Conservation (phyloP, 2,888 invertebrate genomes). For the Agrenia bidenticulata region DNA sequence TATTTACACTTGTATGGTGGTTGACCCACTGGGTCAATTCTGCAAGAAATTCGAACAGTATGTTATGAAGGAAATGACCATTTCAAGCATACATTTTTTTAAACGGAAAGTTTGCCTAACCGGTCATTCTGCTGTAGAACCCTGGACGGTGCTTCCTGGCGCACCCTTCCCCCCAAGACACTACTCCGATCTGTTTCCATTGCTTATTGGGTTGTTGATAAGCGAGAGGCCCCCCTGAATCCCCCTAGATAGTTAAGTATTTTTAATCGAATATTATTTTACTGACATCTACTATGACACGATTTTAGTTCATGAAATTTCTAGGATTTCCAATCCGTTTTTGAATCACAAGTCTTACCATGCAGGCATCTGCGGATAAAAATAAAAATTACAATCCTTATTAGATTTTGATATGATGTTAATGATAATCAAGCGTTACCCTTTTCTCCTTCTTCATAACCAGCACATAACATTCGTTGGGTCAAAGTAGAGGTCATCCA, state of each 20-base stretch:
- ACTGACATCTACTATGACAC: too few species aligned
- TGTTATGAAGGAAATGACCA: not conserved
- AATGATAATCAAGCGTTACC: too few species aligned
- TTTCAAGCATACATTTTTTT: not conserved
- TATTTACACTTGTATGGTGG: conserved; percentile 21
- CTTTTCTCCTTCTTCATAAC: conserved; percentile 14
- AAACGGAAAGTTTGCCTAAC: conserved; percentile 14
- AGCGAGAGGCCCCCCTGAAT: conserved; percentile 32
- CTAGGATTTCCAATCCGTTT: conserved; percentile 13
- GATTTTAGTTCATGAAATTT: conserved; percentile 29
- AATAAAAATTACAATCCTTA: not conserved
- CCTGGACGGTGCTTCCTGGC: conserved; percentile 36
- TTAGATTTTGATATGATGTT: not conserved
- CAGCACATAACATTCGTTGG: conserved; percentile 41
- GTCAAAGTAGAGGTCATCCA: conserved; percentile 29
- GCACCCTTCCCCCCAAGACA: conserved; percentile 47
- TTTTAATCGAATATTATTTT: too few species aligned
- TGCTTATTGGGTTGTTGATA: conserved; percentile 25
- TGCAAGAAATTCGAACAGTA: conserved; percentile 14
- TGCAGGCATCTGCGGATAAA: not conserved
- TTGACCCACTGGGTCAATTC: conserved; percentile 37
- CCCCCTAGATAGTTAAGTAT: too few species aligned
- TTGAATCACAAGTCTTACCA: not conserved
- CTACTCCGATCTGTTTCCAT: conserved; percentile 45
- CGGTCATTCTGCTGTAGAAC: conserved; percentile 45